Base-by-base conservation (phyloP, 1,140 invertebrate species). In the Drosophila murphyi region DNA sequence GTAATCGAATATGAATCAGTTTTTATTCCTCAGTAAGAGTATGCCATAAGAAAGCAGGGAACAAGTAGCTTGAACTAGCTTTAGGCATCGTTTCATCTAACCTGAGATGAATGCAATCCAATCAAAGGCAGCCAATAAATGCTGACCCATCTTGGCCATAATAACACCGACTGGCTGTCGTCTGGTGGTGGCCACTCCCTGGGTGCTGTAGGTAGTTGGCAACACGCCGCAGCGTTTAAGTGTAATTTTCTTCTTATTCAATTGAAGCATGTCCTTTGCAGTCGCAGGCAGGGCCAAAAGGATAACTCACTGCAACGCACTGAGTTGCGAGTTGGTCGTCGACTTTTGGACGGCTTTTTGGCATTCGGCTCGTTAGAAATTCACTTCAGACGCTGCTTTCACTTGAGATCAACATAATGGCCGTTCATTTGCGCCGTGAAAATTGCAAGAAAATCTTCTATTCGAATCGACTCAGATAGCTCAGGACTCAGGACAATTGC, bases 191-290 rank as follows among this genome's bases (percentile, higher is more conserved):
- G 10, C 3, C 39, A 4, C 29, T 20, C 31, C 3, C 56, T 31
- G 3, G 5, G 35, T 52, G 12, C 39, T 39, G 32, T 59, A 12
- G 45, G 20, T 3, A 52, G 71, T 67, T 79, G 76, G 68, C 80
- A 71, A 88, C 85, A 88, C 83, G 80, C 70, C 78, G 65, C 85
- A 89, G 31, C 85, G 85, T 89, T 89, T 89, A 89, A 89, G 85
- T 89, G 78, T 89, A 89, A 89, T 89, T 89, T 89, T 89, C 85
- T 89, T 76, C 85, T 89, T 89, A 89, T 85, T 89, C 80, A 73
- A 89, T 89, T 89, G 85, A 89, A 89, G 85, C 85, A 89, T 89
- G 85, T 89, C 80, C 85, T 89, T 89, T 80, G 81, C 62, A 61
- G 43, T 47, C 72, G 31, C 50, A 12, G 48, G 5, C 29, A 55